Percentiles rank a stretch among this genome's conserved stretches.
Conservation (phyloP, 64 coral and sea anemone genomes). For the Pocillopora damicornis region DNA sequence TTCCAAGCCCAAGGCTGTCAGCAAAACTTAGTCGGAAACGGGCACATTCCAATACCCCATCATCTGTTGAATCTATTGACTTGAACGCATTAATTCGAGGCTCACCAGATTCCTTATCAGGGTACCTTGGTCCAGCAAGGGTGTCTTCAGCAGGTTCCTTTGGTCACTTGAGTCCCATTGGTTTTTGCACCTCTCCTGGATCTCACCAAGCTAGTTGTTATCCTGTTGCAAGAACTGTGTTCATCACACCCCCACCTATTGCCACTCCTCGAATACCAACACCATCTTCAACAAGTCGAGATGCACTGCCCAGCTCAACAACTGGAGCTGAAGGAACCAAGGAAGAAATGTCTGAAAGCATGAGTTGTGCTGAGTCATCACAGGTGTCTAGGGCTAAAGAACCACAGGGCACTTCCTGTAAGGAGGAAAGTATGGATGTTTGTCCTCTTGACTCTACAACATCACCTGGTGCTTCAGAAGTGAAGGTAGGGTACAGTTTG, state of each 20-base stretch:
- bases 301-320: constrained; percentile 66
- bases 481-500: constrained; percentile 24
- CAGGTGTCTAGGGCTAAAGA: constrained; percentile 36
- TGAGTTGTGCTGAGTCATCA: constrained; percentile 67
- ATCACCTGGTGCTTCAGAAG: constrained; percentile 67
- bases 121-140: constrained; percentile 74
- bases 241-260: constrained; percentile 70
- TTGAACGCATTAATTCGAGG: constrained; percentile 84
- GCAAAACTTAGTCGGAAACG: constrained; percentile 79
- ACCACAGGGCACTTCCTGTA: constrained; percentile 17
- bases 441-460: constrained; percentile 85
- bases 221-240: constrained; percentile 30
- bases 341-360: constrained; percentile 55
- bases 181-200: constrained; percentile 76
- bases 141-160: constrained; percentile 92
- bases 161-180: constrained; percentile 93
- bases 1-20: constrained; percentile 78
- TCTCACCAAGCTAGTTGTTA: constrained; percentile 46
- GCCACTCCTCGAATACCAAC: constrained; percentile 53
- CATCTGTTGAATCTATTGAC: constrained; percentile 95
- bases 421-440: constrained; percentile 75
- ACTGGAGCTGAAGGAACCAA: constrained; percentile 60
- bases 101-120: constrained; percentile 91
- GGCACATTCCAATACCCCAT: constrained; percentile 77
- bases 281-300: constrained; percentile 47